These are phyloP conservation scores for Acarapis woodi DNA, from an alignment of 1,140 invertebrate species.

Conservation along the genomic window DNA sequence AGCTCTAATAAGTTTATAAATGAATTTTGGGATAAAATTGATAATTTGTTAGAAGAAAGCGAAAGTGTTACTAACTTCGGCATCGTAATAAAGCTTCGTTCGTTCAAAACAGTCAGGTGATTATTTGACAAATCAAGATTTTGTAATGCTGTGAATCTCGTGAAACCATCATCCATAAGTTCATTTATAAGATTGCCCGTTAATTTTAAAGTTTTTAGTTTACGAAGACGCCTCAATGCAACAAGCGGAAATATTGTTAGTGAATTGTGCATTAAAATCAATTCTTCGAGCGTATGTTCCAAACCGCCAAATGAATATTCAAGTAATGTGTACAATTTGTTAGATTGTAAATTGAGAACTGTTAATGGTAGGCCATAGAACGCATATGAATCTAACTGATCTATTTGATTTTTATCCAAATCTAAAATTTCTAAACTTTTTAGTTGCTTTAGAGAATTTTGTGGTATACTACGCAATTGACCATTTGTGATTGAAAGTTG, in stretches of 20 bases:
- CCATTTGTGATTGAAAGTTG: constrained; percentile 47
- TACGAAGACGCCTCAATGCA: constrained; percentile 37
- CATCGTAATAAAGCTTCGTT: constrained; percentile 43
- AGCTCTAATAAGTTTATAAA: constrained; percentile 38
- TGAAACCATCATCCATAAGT: constrained; percentile 37
- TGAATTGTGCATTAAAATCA: constrained; percentile 59
- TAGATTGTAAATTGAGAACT: constrained; percentile 53
- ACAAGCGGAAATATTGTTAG: constrained; percentile 45
- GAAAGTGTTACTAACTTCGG: constrained; percentile 44
- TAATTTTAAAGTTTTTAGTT: constrained; percentile 35
- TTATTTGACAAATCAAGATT: constrained; percentile 60
- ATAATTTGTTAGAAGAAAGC: constrained; percentile 50
- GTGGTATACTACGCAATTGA: constrained; percentile 42
- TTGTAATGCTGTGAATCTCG: constrained; percentile 32
- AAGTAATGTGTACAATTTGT: constrained; percentile 29
- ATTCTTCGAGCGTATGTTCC: constrained; percentile 41
- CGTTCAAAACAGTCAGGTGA: constrained; percentile 36
- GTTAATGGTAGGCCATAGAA: constrained; percentile 50
- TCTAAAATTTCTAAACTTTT: constrained; percentile 38
- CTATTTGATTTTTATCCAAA: constrained; percentile 54
- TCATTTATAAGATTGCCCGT: constrained; percentile 48
- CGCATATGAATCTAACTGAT: constrained; percentile 47
- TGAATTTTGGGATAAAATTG: constrained; percentile 37
- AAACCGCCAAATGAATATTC: constrained; percentile 57
- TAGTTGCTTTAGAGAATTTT: constrained; percentile 40